Percentiles rank a stretch among this genome's conserved stretches.
These are phyloP conservation scores for Sylvia atricapilla DNA, from an alignment of 2,113 vertebrate species.

Conservation along the genomic window DNA sequence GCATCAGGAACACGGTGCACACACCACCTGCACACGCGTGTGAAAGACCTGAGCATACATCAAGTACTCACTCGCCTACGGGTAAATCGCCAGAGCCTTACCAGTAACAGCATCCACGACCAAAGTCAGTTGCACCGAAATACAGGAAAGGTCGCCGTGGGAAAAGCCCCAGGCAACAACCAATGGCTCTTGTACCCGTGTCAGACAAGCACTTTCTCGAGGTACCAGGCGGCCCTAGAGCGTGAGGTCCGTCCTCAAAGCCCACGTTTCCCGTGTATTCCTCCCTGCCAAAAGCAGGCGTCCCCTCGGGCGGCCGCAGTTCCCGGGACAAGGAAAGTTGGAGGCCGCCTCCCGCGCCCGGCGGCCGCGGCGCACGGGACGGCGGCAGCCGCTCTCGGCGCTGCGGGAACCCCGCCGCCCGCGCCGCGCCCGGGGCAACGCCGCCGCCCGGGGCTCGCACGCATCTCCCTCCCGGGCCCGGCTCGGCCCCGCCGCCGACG, in stretches of 20 bases:
- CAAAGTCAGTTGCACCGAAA: neutral
- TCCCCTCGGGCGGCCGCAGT: neutral
- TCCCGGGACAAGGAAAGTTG: constrained; percentile 1
- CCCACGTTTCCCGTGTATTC: neutral
- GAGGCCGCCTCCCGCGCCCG: neutral
- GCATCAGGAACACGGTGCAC: neutral
- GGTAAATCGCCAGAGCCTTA: neutral
- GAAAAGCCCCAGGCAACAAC: neutral
- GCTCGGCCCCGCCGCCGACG: neutral
- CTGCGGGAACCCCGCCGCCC: neutral
- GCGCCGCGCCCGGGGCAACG: neutral
- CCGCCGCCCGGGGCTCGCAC: neutral
- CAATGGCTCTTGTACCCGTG: neutral
- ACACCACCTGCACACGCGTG: neutral
- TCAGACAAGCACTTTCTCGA: neutral
- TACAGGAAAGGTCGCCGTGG: neutral
- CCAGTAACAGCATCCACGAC: neutral
- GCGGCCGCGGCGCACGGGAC: neutral
- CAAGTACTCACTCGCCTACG: neutral
- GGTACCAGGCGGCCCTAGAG: neutral
- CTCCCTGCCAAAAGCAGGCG: neutral
- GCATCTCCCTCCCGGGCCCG: neutral
- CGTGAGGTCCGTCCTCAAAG: neutral
- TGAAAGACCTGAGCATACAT: neutral
- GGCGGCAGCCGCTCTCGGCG: neutral